Base-by-base conservation (phyloP, 2,113 vertebrate species). In the Lasiurus cinereus region DNA sequence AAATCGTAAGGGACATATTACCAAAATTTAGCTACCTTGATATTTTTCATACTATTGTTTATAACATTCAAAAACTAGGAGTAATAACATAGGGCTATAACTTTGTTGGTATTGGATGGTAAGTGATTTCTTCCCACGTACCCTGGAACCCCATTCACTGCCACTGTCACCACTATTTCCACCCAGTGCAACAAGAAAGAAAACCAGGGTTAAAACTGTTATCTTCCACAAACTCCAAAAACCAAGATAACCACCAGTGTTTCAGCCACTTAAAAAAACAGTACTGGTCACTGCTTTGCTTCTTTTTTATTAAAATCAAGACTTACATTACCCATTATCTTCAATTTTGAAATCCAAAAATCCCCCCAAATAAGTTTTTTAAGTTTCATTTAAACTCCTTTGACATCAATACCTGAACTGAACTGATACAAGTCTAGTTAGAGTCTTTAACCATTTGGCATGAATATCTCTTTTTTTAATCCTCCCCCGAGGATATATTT, bases 281-380 rank as follows among this genome's bases (percentile, higher is more conserved):
- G 11, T 92, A 22, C 52, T 29, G 1, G 29, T 83, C 54, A 70
- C 16, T 76, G 11, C 33, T 79, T 74, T 87, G 15, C 33, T 33
- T 78, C 46, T 56, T 82, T 84, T 69, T 86, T 22, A 72, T 82
- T 91, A 64, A 94, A 89, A 59, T 76, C 46, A 86, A 82, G 70
- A 70, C 24, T 33, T 12, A 46, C 16, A 59, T 79, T 83, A 94
- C 77, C 66, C 46, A 15, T 88, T 86, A 77, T 86, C 64, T 74
- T 92, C 43, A 43, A 33, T 82, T 80, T 72, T 88, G 54, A 93
- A 94, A 48, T 87, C 46, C 48, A 73, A 84, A 88, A 87, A 31
- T 8, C 14, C 36, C 36, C 43, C 18, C 7, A 69, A 90, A 77
- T 46, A 87, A 18, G 3, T 69, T 62, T 83, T 29, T 79, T 59